Evolutionary conservation across 2,888 invertebrate genomes (phyloP), one percentile per base, ranked within the genome.

Genomic region (Hoplodrina blanda): DNA sequence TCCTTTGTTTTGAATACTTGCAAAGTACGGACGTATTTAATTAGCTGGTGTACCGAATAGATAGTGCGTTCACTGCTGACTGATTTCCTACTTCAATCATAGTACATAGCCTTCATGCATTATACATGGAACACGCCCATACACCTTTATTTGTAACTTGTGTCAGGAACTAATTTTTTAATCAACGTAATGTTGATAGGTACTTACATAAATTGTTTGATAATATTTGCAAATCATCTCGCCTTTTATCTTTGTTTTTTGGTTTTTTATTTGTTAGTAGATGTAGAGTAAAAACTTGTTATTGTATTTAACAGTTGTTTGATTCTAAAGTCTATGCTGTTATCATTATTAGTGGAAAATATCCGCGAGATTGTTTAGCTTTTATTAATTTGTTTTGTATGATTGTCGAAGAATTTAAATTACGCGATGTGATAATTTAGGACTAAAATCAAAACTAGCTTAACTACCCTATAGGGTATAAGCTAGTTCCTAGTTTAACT

Each of bases 1-100:
- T 66, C 60, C 62, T 83, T 82, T 82, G 80, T 77, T 60, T 57
- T 41, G 20, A 41, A 60, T 75, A 70, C 69, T 81, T 54, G 55
- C 52, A 17, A 55, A 65, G 62, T 49, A 56, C 62, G 30, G 44
- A 62, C 63, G 25, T 67, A 60, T 52, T 57, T 72, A 64, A 66
- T 65, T 59, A 59, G 53, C 30, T 53, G 46, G 57, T 65, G 62
- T 50, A 49, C 41, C 33, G 10, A 60, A 55, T 54, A 55, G 68
- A 55, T 68, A 71, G 74, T 56, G 56, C 50, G 54, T 60, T 60
- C 55, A 62, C 62, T 69, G 56, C 52, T 62, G 49, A 70, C 53
- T 37, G 41, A 63, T 81, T 79, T 81, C 76, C 81, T 76, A 62
- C 33, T 70, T 64, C 25, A 69, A 62, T 65, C 33, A 61, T 19